Conservation (phyloP, 2,113 vertebrate species). For the Zosterops hypoxanthus region DNA sequence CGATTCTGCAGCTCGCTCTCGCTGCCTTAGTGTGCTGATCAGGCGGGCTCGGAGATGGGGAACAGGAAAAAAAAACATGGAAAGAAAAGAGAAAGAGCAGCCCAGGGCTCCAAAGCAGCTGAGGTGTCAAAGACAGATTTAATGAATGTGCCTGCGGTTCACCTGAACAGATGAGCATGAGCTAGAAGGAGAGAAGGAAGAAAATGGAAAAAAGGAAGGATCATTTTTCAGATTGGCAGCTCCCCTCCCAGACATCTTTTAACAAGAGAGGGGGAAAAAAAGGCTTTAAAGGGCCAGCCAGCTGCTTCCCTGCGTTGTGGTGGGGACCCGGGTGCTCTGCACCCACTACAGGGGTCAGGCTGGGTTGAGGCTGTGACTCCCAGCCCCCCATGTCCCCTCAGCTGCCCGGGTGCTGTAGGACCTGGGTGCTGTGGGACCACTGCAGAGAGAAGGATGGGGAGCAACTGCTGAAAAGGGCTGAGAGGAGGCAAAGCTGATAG, state of each 20-base stretch:
- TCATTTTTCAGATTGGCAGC: constrained; percentile 77
- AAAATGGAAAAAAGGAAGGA: constrained; percentile 72
- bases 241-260: constrained; percentile 75
- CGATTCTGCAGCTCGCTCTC: neutral
- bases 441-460: neutral
- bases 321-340: fast-evolving
- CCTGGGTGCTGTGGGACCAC: neutral
- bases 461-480: neutral
- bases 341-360: fast-evolving
- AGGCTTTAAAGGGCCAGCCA: constrained; percentile 59
- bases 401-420: fast-evolving
- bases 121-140: constrained; percentile 76
- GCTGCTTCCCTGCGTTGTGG: neutral
- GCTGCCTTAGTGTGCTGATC: constrained; percentile 38
- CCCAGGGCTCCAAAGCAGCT: constrained; percentile 70
- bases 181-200: constrained; percentile 70
- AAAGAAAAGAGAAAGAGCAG: constrained; percentile 60
- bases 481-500: neutral
- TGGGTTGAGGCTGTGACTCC: neutral
- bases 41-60: constrained; percentile 41
- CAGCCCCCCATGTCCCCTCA: fast-evolving
- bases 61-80: neutral
- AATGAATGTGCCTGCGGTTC: constrained; percentile 73
- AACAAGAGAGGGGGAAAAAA: constrained; percentile 30
- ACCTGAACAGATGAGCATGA: constrained; percentile 75